Evolutionary conservation across 2,888 invertebrate genomes (phyloP), one percentile per base, ranked within the genome.

Genomic region (Apoderus coryli): DNA sequence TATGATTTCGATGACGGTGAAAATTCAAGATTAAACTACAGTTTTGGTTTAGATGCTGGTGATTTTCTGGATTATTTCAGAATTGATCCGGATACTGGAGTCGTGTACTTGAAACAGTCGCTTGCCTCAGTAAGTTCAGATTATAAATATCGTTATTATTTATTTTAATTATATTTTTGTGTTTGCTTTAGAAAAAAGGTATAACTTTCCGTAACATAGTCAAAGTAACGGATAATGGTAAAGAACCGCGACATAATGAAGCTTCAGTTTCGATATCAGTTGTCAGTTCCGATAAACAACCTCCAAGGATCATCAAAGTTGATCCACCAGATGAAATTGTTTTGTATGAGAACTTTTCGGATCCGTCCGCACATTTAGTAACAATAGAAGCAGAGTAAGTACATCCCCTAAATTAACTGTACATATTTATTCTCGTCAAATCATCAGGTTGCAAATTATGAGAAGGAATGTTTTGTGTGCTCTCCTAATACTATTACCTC

Each of bases 1-100:
- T 88, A 86, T 15, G 90, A 89, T 56, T 77, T 85, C 42, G 92
- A 93, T 51, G 82, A 88, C 50, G 86, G 89, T 9, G 75, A 79
- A 52, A 95, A 95, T 62, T 86, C 89, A 34, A 73, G 76, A 44
- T 72, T 92, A 7, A 68, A 70, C 38, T 92, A 89, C 54, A 67
- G 62, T 39, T 56, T 71, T 41, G 61, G 62, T 41, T 55, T 61
- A 13, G 60, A 61, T 32, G 33, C 63, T 10, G 61, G 61, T 32
- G 33, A 62, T 12, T 46, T 58, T 27, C 61, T 63, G 16, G 68
- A 70, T 6, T 85, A 81, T 57, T 92, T 92, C 56, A 66, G 66
- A 39, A 82, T 92, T 40, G 81, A 86, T 51, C 65, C 69, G 31
- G 73, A 74, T 40, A 82, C 81, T 26, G 92, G 92, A 14, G 78